A percentile compares a stretch with the other conserved stretches of the same genome.
Conservation (phyloP, 2,888 invertebrate species). For the Hirtodrosophila duncani region DNA sequence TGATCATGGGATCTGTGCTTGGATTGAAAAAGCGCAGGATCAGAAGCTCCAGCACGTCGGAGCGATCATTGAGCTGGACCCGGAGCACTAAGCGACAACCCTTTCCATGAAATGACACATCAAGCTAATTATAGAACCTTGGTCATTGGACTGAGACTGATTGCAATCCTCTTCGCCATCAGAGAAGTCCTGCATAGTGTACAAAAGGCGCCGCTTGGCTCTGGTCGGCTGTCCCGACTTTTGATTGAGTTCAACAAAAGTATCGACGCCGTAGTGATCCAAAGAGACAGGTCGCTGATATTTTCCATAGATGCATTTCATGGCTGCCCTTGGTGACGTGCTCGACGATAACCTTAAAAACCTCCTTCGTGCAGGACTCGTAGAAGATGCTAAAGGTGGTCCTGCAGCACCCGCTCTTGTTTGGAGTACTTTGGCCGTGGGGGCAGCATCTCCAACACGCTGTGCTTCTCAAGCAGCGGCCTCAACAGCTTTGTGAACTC, state of each 20-base stretch:
- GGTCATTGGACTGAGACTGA: constrained; percentile 50
- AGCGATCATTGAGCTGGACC: constrained; percentile 72
- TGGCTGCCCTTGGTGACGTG: constrained; percentile 77
- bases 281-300: constrained; percentile 74
- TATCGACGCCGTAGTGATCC: constrained; percentile 76
- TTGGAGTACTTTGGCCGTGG: constrained; percentile 67
- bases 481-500: constrained; percentile 72
- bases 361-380: constrained; percentile 83
- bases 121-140: constrained; percentile 73
- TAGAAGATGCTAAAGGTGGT: constrained; percentile 87
- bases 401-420: constrained; percentile 81
- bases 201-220: constrained; percentile 74
- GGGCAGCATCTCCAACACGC: constrained; percentile 51
- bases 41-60: constrained; percentile 79
- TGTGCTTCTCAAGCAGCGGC: constrained; percentile 65
- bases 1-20: constrained; percentile 78
- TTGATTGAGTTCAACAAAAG: constrained; percentile 64
- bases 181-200: constrained; percentile 73
- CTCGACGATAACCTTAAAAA: constrained; percentile 74
- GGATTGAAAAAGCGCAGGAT: constrained; percentile 92
- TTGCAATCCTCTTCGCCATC: constrained; percentile 75
- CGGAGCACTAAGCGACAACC: constrained; percentile 74
- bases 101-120: constrained; percentile 77
- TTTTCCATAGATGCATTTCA: constrained; percentile 74
- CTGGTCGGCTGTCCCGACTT: constrained; percentile 35